phyloP scores from a whole-genome alignment of 2,113 vertebrate genomes.

The Dasyprocta punctata region DNA sequence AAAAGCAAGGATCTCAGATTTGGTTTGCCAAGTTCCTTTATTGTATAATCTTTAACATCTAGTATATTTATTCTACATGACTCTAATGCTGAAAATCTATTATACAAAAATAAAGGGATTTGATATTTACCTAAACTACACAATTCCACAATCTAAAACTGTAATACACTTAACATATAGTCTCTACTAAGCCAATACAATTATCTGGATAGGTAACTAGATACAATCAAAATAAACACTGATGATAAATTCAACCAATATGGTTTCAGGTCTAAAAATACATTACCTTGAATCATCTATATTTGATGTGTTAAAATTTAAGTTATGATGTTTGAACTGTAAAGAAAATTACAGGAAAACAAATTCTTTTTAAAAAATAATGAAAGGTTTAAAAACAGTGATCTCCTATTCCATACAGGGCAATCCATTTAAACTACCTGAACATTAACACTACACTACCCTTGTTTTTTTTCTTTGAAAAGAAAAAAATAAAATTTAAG shows the following conservation, averaged over 20 bases:
- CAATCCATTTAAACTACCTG: slow-evolving; percentile 58
- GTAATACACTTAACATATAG: slow-evolving; percentile 89
- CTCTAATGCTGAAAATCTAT: slow-evolving; percentile 89
- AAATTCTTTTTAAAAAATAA: slow-evolving; percentile 67
- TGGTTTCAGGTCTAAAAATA: slow-evolving; percentile 82
- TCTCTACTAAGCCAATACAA: slow-evolving; percentile 89
- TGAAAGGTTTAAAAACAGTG: slow-evolving; percentile 65
- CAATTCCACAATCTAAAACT: slow-evolving; percentile 89
- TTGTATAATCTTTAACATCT: slow-evolving; percentile 93
- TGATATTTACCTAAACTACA: slow-evolving; percentile 88
- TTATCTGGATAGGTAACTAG: slow-evolving; percentile 83
- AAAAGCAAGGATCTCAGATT: slow-evolving; percentile 92
- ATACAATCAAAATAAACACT: slow-evolving; percentile 88
- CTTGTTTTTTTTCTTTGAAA: slow-evolving; percentile 42
- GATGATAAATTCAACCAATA: slow-evolving; percentile 84
- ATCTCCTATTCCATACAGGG: slow-evolving; percentile 53
- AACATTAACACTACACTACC: slow-evolving; percentile 56
- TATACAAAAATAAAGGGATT: slow-evolving; percentile 93
- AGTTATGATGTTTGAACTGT: slow-evolving; percentile 70
- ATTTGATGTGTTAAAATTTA: slow-evolving; percentile 76
- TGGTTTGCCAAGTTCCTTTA: slow-evolving; percentile 94
- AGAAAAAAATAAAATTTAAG: slow-evolving; percentile 53
- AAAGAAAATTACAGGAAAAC: slow-evolving; percentile 74
- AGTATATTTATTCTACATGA: slow-evolving; percentile 91
- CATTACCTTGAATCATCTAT: slow-evolving; percentile 74